phyloP scores from a whole-genome alignment of 1,140 invertebrate species.

The Pseudomyrmex sp. region DNA sequence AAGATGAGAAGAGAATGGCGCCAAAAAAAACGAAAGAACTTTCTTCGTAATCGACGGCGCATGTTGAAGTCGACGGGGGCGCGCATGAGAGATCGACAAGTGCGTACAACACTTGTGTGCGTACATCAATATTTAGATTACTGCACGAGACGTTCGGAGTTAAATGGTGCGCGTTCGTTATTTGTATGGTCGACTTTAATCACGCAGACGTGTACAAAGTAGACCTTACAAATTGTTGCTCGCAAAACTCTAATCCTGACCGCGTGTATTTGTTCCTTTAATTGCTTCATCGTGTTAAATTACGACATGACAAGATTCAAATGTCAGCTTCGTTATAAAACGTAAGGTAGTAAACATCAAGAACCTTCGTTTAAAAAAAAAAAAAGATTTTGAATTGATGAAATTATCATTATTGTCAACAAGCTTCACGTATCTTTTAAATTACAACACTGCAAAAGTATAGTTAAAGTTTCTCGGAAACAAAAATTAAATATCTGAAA shows the following conservation, averaged over 20 bases:
- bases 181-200: not conserved
- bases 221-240: not conserved
- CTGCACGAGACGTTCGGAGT: not conserved
- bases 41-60: constrained; percentile 4
- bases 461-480: not conserved
- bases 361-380: no score
- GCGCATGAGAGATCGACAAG: not conserved
- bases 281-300: not conserved
- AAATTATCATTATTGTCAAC: no score
- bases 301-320: not conserved
- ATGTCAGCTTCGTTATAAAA: not conserved
- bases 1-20: not conserved
- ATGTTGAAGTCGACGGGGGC: not conserved
- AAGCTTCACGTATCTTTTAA: not conserved
- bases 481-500: not conserved
- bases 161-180: not conserved
- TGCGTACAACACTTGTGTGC: not conserved
- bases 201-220: not conserved
- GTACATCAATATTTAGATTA: constrained; percentile 9
- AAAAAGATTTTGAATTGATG: no score
- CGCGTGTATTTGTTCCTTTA: not conserved
- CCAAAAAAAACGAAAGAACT: constrained; percentile 34
- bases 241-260: not conserved
- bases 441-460: not conserved
- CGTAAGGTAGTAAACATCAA: not conserved